Base-by-base conservation (phyloP, 2,888 invertebrate species). In the Gonocerus acuteangulatus region DNA sequence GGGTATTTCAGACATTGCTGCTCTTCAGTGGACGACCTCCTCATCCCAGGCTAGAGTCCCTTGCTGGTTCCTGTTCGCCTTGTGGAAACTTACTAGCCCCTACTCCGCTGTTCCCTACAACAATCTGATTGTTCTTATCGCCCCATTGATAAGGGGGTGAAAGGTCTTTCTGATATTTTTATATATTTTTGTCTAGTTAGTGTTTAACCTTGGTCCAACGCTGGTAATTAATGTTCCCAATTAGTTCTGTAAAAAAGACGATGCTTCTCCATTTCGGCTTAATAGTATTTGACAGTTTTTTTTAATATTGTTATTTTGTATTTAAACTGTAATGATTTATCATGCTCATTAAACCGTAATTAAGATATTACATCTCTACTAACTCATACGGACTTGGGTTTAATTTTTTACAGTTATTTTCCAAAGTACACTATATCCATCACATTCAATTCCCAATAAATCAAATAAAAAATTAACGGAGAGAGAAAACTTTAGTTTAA, bases 161-260 rank as follows among this genome's bases (percentile, higher is more conserved):
- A 62, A 49, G 64, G 60, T 62, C 54, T 23, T 34, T 54, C 56
- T 39, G 52, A 60, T 62, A 65, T 62, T 64, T 59, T 52, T 48
- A 60, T 56, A 34, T 65, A 65, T 65, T 65, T 65, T 65, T 54
- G 62, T 65, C 64, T 65, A 62, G 64, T 60, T 62, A 54, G 47
- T 48, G 11, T 44, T 59, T 60, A 54, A 61, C 62, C 62, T 60
- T 65, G 62, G 64, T 51, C 34, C 52, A 27, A 36, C 36, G 36
- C 23, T 49, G 21, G 48, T 48, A 60, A 49, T 49, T 42, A 22
- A 48, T 21, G 42, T 3, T 1, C 22, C 54, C 54, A 54, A 54
- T 54, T 54, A 54, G 54, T 19, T 42, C 2, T 15, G 15, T 11
- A 39, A 39, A 39, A 39, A 39, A 3, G n/a, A 48, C 16, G 13